Evolutionary conservation across 2,888 invertebrate species (phyloP), one percentile per base, ranked within the genome.

Genomic region (Aspidapion aeneum): DNA sequence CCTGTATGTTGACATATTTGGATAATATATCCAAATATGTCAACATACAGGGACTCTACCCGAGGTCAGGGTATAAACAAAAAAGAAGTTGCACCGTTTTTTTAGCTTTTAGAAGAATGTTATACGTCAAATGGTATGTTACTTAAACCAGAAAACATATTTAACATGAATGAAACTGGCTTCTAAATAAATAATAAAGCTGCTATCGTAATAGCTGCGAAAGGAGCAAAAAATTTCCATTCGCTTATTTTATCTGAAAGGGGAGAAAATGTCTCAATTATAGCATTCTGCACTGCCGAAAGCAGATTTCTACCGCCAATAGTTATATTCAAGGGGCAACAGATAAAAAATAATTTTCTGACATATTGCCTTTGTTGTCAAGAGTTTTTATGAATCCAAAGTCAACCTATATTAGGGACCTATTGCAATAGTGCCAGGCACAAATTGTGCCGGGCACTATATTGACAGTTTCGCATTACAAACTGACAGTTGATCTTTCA

Each of bases 361-460:
- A 70, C 62, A 61, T 65, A 18, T 61, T 70, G 63, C 70, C 70
- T 19, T 62, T 69, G 16, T 71, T 68, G 1, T 69, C 69, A 1
- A 9, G 22, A 18, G 52, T 72, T 52, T 51, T 17, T 18, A 70
- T 71, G 70, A 63, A 61, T 61, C 17, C 61, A 57, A 70, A 70
- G 61, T 71, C 70, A 3, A 62, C 70, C 1, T 69, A 68, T 58
- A 60, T 70, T 9, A n/a, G n/a, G n/a, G n/a, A n/a, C n/a, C n/a
- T n/a, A n/a, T n/a, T n/a, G n/a, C n/a, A n/a, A n/a, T n/a, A n/a
- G n/a, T n/a, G n/a, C n/a, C n/a, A n/a, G n/a, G n/a, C n/a, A n/a
- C n/a, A n/a, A n/a, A n/a, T n/a, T n/a, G n/a, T n/a, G n/a, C n/a
- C n/a, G n/a, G n/a, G n/a, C n/a, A n/a, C n/a, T n/a, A n/a, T n/a